A percentile compares a stretch with the other conserved stretches of the same genome.
phyloP scores from a whole-genome alignment of 2,888 invertebrate species.

The Parnassius glacialis region DNA sequence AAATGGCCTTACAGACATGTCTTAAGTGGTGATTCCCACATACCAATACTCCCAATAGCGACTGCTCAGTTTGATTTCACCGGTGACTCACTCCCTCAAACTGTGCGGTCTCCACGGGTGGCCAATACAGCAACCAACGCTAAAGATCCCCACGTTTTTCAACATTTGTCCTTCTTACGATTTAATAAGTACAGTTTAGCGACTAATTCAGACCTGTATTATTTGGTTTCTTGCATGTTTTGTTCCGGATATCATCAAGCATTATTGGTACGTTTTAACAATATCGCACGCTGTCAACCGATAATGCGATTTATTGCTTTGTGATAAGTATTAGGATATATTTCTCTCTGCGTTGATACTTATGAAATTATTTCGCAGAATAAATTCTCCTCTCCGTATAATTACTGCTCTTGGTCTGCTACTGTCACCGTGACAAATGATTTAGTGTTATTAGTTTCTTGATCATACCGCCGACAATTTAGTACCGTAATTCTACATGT shows the following conservation, averaged over 20 bases:
- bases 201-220: conserved; percentile 35
- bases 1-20: neutral
- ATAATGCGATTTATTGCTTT: conserved; percentile 34
- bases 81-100: conserved; percentile 53
- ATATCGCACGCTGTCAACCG: conserved; percentile 4
- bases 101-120: conserved; percentile 64
- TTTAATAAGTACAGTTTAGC: neutral
- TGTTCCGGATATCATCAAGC: conserved; percentile 53
- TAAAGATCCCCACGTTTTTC: conserved; percentile 37
- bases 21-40: conserved; percentile 38
- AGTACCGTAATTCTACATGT: conserved; percentile 3
- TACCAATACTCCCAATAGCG: conserved; percentile 49
- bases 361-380: conserved; percentile 40
- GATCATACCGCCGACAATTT: conserved; percentile 27
- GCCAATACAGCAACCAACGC: conserved; percentile 43
- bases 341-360: conserved; percentile 19
- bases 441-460: conserved; percentile 33
- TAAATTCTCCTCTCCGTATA: conserved; percentile 43
- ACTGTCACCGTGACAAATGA: conserved; percentile 46
- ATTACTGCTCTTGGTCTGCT: conserved; percentile 50
- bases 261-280: conserved; percentile 42
- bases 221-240: conserved; percentile 42
- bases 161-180: conserved; percentile 2
- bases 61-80: conserved; percentile 44
- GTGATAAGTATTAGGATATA: conserved; percentile 28